phyloP scores from a whole-genome alignment of 2,797 vertebrate genomes.

The Poecilia gillii region DNA sequence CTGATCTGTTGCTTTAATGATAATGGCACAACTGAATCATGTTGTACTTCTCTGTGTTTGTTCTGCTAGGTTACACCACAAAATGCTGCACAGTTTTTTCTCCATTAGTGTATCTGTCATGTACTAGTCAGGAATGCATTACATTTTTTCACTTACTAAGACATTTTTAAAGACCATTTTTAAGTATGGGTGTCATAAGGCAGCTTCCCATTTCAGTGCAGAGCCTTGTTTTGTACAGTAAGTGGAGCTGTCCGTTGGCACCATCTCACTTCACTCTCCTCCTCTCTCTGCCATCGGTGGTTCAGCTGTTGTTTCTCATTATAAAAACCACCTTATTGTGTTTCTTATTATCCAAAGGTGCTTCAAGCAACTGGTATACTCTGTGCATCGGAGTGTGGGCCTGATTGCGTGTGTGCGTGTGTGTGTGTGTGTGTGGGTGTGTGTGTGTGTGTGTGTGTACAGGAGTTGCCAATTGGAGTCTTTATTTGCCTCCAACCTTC shows the following conservation, averaged over 20 bases:
- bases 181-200: constrained; percentile 31
- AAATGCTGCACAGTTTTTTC: constrained; percentile 10
- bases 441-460: constrained; percentile 30
- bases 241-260: constrained; percentile 68
- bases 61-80: not conserved
- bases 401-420: constrained; percentile 5
- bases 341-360: constrained; percentile 80
- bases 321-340: constrained; percentile 79
- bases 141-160: constrained; percentile 19
- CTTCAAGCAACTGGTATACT: constrained; percentile 73
- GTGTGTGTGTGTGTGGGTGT: too few relatives aligned
- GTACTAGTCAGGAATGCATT: constrained; percentile 19
- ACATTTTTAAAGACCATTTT: constrained; percentile 13
- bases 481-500: constrained; percentile 73
- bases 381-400: constrained; percentile 34
- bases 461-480: constrained; percentile 69
- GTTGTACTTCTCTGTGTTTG: not conserved
- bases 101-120: constrained; percentile 10
- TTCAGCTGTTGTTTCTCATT: constrained; percentile 82
- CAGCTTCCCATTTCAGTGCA: constrained; percentile 50
- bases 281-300: constrained; percentile 68
- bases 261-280: constrained; percentile 56
- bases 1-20: not conserved
- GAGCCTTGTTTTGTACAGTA: constrained; percentile 64
- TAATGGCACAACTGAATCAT: not conserved